Conservation (phyloP, 2,797 vertebrate genomes). For the Danio albolineatus region DNA sequence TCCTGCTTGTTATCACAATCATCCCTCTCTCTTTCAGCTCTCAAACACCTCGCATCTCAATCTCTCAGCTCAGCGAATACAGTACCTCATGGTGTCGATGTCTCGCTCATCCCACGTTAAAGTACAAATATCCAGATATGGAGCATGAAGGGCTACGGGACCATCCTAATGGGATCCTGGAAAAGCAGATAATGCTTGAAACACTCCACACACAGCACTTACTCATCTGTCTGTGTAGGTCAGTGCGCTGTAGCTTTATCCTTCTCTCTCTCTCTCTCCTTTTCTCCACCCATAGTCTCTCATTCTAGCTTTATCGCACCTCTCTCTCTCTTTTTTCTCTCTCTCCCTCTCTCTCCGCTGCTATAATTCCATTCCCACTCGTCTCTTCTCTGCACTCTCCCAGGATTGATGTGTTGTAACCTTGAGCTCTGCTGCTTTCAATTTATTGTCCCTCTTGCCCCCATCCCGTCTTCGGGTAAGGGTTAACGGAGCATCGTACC, state of each 20-base stretch:
- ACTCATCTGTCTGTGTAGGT: conserved; percentile 57
- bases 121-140: conserved; percentile 55
- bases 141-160: conserved; percentile 34
- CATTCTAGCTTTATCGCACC: conserved; percentile 29
- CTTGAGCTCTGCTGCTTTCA: conserved; percentile 69
- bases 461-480: conserved; percentile 32
- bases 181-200: conserved; percentile 52
- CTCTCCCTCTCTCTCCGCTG: conserved; percentile 23
- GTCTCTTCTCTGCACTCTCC: conserved; percentile 58
- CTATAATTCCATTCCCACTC: conserved; percentile 60
- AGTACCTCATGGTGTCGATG: conserved; percentile 62
- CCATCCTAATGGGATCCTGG: conserved; percentile 54
- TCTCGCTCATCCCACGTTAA: conserved; percentile 48
- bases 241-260: conserved; percentile 52
- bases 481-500: conserved; percentile 49
- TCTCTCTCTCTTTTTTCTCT: conserved; percentile 9
- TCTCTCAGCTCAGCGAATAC: conserved; percentile 46
- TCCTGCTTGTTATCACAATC: conserved; percentile 24
- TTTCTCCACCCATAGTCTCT: conserved; percentile 30
- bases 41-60: conserved; percentile 35
- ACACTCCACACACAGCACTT: conserved; percentile 45
- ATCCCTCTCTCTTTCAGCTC: conserved; percentile 25
- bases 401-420: conserved; percentile 66
- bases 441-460: conserved; percentile 60
- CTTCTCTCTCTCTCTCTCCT: conserved; percentile 39